Percentiles rank a stretch among this genome's conserved stretches.
These are phyloP conservation scores for Aurelia aurita DNA, from an alignment of 30 jellyfish, hydroid and myxozoan species.

Conservation along the genomic window DNA sequence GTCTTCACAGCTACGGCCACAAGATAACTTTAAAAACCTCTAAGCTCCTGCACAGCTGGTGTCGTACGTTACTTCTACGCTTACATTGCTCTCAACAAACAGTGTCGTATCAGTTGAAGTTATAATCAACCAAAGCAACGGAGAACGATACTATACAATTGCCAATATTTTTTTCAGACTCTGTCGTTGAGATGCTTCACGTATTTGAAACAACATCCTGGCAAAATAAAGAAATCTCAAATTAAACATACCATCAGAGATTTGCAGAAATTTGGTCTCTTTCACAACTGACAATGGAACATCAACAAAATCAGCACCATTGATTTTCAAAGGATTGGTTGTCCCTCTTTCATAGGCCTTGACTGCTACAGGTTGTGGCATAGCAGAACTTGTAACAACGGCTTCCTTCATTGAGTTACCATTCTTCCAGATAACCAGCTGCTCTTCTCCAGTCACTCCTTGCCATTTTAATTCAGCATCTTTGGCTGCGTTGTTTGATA, in stretches of 20 bases:
- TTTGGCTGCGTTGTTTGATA: constrained; percentile 11
- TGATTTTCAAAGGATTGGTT: constrained; percentile 18
- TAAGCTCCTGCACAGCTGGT: too few species aligned
- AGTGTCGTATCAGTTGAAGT: too few species aligned
- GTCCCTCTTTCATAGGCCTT: constrained; percentile 75
- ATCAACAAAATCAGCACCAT: constrained; percentile 27
- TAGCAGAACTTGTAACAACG: constrained; percentile 39
- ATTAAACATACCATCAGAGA: constrained; percentile 10
- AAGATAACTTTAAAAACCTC: too few species aligned
- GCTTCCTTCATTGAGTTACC: constrained; percentile 16
- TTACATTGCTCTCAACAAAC: too few species aligned
- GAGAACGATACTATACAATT: too few species aligned
- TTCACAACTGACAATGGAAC: constrained; percentile 19
- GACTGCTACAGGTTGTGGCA: constrained; percentile 30
- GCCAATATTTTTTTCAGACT: too few species aligned
- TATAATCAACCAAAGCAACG: too few species aligned
- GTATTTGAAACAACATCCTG: too few species aligned
- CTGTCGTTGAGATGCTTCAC: too few species aligned
- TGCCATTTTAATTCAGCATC: constrained; percentile 70
- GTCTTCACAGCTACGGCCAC: too few species aligned
- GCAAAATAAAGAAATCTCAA: too few species aligned
- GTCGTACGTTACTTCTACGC: too few species aligned
- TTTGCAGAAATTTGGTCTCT: constrained; percentile 6
- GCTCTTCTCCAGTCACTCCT: constrained; percentile 38
- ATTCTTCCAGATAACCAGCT: constrained; percentile 23